Evolutionary conservation across 2,888 invertebrate species (phyloP), one percentile per base, ranked within the genome.

Genomic region (Himalopsyche tibetana): DNA sequence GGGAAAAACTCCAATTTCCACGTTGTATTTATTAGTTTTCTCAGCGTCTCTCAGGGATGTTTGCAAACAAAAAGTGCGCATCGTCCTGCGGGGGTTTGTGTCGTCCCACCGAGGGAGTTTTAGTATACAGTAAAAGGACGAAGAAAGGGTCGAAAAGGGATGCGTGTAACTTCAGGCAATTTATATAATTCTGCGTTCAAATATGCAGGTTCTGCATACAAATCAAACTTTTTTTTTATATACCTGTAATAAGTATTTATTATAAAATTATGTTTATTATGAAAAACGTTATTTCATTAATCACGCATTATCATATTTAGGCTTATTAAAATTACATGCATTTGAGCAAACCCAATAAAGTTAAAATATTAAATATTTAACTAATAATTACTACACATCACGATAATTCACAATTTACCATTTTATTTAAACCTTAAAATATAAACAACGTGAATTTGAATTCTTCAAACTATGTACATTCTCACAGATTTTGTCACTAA

Each of bases 1-100:
- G 51, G 74, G 74, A 38, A 74, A 74, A 74, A 74, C 74, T 74
- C 36, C 74, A 74, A 74, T 74, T 74, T 74, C 74, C 74, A 36
- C 74, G 74, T 74, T 36, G 74, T 74, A 74, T 74, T 74, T 74
- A 74, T 74, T 74, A 74, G 74, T 74, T 74, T 74, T 74, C 74
- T 36, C 74, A 74, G 36, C 38, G 74, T 74, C 74, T 74, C 74
- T 74, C 74, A 74, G 74, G 74, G 74, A 74, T 74, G 36, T 74
- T 74, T 74, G 74, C 74, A 74, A 74, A 74, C 74, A 74, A 74
- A 74, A 74, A 74, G 74, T 15, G 74, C 74, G 74, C 74, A 74
- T 74, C 74, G 74, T 36, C 74, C 74, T 74, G 74, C 12, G 74
- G 74, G 74, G 74, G 74, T 74, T 36, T 38, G 74, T 5, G 15